Conservation (phyloP, 2,888 invertebrate genomes). For the Campoplex nolae region DNA sequence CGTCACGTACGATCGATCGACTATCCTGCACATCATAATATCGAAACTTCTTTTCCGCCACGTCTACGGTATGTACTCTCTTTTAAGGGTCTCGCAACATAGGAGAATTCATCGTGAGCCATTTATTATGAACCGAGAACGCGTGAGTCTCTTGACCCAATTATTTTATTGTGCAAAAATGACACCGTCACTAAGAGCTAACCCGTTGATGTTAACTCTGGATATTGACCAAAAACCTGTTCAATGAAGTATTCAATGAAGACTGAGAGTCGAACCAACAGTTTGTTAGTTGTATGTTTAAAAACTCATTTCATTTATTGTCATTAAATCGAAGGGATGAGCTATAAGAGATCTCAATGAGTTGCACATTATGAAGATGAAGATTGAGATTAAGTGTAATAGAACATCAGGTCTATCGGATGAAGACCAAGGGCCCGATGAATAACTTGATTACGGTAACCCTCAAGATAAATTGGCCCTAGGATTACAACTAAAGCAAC, state of each 20-base stretch:
- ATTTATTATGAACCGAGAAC: not conserved
- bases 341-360: not conserved
- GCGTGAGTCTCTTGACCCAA: not conserved
- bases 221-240: not conserved
- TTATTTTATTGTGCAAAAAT: not conserved
- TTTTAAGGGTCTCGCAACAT: not conserved
- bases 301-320: not conserved
- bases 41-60: conserved; percentile 1
- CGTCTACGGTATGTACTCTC: not conserved
- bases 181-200: not conserved
- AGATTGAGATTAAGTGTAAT: not conserved
- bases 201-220: not conserved
- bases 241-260: not conserved
- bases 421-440: conserved; percentile 58
- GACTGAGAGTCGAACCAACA: not conserved
- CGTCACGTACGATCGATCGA: conserved; percentile 67
- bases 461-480: conserved; percentile 61
- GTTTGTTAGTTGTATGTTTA: not conserved
- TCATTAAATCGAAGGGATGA: not conserved
- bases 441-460: conserved; percentile 64
- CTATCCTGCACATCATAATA: conserved; percentile 29
- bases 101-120: conserved; percentile 1
- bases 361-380: not conserved
- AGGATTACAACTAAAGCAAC: conserved; percentile 50
- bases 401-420: conserved; percentile 21